phyloP scores from a whole-genome alignment of 2,113 vertebrate genomes.

The Herpetotheres cachinnans region DNA sequence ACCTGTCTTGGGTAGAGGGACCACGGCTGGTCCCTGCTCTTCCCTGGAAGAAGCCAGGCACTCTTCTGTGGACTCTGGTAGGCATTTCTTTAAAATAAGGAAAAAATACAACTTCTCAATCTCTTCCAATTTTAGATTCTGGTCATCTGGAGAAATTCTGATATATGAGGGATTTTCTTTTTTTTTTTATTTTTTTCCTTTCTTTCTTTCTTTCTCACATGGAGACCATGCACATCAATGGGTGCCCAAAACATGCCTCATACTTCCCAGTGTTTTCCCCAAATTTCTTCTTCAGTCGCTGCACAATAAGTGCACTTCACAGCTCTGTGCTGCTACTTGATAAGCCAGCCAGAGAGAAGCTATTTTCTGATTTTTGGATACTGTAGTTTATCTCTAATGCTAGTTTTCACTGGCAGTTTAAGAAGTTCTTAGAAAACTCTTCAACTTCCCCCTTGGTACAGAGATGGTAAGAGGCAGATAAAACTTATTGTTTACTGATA shows the following conservation, averaged over 20 bases:
- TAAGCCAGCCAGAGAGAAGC: conserved; percentile 38
- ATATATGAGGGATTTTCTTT: not conserved
- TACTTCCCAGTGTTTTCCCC: not conserved
- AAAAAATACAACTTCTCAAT: not conserved
- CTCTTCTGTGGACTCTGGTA: not conserved
- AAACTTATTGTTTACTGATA: not conserved
- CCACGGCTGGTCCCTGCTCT: fast-evolving
- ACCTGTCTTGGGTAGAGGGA: not conserved
- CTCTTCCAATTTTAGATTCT: not conserved
- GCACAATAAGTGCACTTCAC: not conserved
- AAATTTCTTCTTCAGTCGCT: not conserved
- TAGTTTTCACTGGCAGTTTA: conserved; percentile 37
- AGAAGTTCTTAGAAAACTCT: conserved; percentile 56
- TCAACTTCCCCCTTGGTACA: not conserved
- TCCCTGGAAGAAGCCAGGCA: not conserved
- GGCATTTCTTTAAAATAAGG: not conserved
- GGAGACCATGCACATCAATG: not conserved
- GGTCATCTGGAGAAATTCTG: not conserved
- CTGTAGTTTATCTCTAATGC: not conserved
- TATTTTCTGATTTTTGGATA: conserved; percentile 60
- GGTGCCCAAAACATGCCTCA: fast-evolving
- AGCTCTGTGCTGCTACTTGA: not conserved
- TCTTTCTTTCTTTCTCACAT: not conserved
- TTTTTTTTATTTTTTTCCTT: not conserved
- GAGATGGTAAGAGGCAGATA: conserved; percentile 24